Evolutionary conservation across 2,888 invertebrate species (phyloP), one percentile per base, ranked within the genome.

Genomic region (Nomada ruficornis): DNA sequence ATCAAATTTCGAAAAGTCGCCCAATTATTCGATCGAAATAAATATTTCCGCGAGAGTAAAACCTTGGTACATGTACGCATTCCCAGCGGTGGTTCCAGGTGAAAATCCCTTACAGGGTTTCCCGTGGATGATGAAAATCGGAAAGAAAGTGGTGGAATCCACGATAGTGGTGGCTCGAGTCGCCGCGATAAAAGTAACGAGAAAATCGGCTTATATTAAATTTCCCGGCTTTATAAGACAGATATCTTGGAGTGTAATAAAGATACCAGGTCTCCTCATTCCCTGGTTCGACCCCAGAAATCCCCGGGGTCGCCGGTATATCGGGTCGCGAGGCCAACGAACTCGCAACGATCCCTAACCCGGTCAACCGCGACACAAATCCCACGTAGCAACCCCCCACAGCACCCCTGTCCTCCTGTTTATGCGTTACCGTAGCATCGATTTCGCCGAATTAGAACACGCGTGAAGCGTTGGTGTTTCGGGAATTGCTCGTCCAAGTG

Each of bases 361-460:
- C 93, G 93, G 93, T 92, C 93, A 92, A 91, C 92, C 89, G 84
- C 90, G 87, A 87, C 91, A 90, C 90, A 86, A 89, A 92, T 92
- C 89, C 90, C 83, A 79, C 79, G 79, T 82, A 79, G 75, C 86
- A 70, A 65, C 83, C 77, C 55, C 72, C 54, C 3, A 18, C 11
- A 20, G 13, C 59, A 15, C 26, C 29, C 69, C 23, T 44, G 29
- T 68, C 47, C 52, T 65, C 77, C 84, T 80, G 84, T 85, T 84
- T 87, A 87, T 73, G 85, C 85, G 79, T 87, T 80, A 54, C 74
- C 64, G 83, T 85, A 80, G 62, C 79, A 87, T 87, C 87, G 87
- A 87, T 85, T 78, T 76, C 60, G 76, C 54, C 62, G 86, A 86
- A 80, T 85, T 83, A 83, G 62, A 84, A 55, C 69, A 63, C 74